Evolutionary conservation across 2,888 invertebrate species (phyloP), one percentile per base, ranked within the genome.

Genomic region (Nomada flava): DNA sequence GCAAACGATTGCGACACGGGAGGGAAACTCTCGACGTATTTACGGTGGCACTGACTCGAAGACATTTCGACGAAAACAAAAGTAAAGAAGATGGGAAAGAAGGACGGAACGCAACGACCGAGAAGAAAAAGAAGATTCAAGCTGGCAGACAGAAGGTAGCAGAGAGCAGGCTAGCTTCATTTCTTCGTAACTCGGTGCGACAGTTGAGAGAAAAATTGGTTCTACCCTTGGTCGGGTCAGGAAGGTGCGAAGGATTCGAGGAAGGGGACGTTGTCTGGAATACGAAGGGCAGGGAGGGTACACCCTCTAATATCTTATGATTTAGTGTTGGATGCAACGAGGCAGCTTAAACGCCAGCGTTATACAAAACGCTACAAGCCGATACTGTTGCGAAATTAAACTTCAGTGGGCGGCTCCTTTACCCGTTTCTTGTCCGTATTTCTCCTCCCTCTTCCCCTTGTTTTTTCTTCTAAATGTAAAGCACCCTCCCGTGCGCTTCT

Each of bases 201-300:
- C 92, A 92, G 90, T 87, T 85, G 87, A 83, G 89, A 92, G 92
- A 93, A 93, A 92, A 93, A 93, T 93, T 93, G 93, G 91, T 89
- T 91, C 86, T 72, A 86, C 79, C 83, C 81, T 82, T 75, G 75
- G 85, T 67, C 76, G 79, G 82, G 81, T 86, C 81, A 71, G 69
- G 83, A 82, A 88, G 89, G 83, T 82, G 86, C 87, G 83, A 82
- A 81, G 85, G 84, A 87, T 88, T 85, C 84, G 80, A 75, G 73
- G 65, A 47, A 62, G 77, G 82, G 65, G 72, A 23, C 42, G 74
- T 42, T 84, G 80, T 77, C 73, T 71, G 64, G 70, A 36, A 74
- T 78, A 68, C 81, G 75, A 70, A 83, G 67, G 47, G 67, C 29
- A 62, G 29, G 60, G 76, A 75, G 73, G 86, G 64, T 84, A 86